These are phyloP conservation scores for Artibeus lituratus DNA, from an alignment of 2,797 vertebrate species.

Conservation along the genomic window DNA sequence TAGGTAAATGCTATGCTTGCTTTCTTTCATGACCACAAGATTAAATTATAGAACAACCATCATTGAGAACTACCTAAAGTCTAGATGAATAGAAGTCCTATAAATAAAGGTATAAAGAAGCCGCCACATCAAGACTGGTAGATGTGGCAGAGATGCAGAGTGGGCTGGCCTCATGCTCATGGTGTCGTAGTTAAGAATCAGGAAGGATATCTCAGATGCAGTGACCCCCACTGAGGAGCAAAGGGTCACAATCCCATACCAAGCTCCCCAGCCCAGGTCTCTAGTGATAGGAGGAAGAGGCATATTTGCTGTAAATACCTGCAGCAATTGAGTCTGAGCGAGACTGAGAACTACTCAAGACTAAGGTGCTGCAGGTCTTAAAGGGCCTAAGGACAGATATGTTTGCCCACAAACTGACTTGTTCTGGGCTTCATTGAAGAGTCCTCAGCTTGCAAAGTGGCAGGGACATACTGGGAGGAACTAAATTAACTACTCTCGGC, in stretches of 20 bases:
- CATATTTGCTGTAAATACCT: not conserved
- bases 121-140: not conserved
- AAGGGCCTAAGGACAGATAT: not conserved
- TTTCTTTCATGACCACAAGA: not conserved
- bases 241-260: not conserved
- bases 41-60: not conserved
- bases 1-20: not conserved
- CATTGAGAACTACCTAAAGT: not conserved
- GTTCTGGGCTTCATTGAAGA: not conserved
- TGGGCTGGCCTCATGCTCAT: not conserved
- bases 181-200: not conserved
- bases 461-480: not conserved
- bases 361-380: not conserved
- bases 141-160: not conserved
- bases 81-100: not conserved
- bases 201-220: not conserved
- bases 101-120: not conserved
- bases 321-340: not conserved
- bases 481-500: not conserved
- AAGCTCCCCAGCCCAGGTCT: not conserved
- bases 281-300: not conserved
- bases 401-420: not conserved
- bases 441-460: not conserved
- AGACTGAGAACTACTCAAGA: not conserved
- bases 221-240: not conserved